Evolutionary conservation across 2,797 vertebrate genomes (phyloP), one percentile per base, ranked within the genome.

Genomic region (Thaleichthys pacificus): DNA sequence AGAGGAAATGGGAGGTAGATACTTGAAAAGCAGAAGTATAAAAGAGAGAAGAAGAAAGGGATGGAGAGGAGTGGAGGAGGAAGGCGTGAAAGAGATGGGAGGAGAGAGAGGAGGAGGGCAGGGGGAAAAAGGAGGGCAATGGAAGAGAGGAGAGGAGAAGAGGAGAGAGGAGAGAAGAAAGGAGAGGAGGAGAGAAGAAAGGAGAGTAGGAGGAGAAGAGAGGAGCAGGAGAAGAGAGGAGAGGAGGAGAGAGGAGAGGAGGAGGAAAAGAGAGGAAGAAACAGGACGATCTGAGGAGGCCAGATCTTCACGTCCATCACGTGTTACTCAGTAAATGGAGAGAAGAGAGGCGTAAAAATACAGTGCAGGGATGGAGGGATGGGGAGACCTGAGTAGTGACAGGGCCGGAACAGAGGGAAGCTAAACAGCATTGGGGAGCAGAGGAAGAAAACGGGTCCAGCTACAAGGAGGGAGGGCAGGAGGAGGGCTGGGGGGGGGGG

Each of bases 221-320:
- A 26, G 21, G 69, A 70, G 42, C n/a, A 51, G 2, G 24, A 32
- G 24, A 28, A 57, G 28, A 73, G 54, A 67, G 60, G 26, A 58
- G 68, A 49, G 5, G 32, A 9, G 3, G 26, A 2, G 17, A 19
- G 5, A 24, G 56, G 4, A 19, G 56, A 21, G 11, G 30, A 12
- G 5, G 56, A 12, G 4, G 30, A 12, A 1, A 38, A 62, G 3
- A 17, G n/a, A 21, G 15, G 21, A 3, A 19, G 68, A 58, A 22
- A 12, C 47, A 15, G 8, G 47, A 15, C 8, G 47, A 32, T 32
- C 2, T 32, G 30, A 32, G 30, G 6, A 17, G 15, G 47, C 47
- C 47, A 49, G 47, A 49, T 35, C 32, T 35, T 35, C 6, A 26
- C 26, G 26, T 26, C 26, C 26, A 26, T 26, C 26, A 26, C 26